phyloP scores from a whole-genome alignment of 2,888 invertebrate species.

The Plemyria rubiginata region DNA sequence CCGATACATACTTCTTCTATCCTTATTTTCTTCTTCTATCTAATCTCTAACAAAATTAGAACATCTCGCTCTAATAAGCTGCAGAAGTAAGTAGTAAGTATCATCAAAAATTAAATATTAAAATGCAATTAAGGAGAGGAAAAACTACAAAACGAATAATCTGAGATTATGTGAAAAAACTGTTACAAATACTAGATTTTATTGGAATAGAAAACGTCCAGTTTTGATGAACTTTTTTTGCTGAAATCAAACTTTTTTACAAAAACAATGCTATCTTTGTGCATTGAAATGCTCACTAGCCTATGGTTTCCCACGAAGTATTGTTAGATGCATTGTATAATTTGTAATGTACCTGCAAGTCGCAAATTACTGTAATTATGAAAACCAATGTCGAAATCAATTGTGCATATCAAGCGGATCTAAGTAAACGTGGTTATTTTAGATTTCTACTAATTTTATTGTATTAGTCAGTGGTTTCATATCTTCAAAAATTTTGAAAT shows the following conservation, averaged over 20 bases:
- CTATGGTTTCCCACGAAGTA: constrained; percentile 16
- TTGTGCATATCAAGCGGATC: constrained; percentile 21
- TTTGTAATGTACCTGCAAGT: constrained; percentile 1
- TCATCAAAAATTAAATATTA: too few relatives aligned
- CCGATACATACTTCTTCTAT: too few relatives aligned
- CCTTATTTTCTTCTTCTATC: too few relatives aligned
- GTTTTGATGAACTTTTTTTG: not conserved
- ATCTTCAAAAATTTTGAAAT: too few relatives aligned
- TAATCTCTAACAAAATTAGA: too few relatives aligned
- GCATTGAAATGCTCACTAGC: not conserved
- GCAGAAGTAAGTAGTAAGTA: too few relatives aligned
- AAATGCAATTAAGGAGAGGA: too few relatives aligned
- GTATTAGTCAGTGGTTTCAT: too few relatives aligned
- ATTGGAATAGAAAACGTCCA: not conserved
- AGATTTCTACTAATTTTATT: constrained; percentile 14
- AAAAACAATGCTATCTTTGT: constrained; percentile 1
- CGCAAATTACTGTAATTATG: constrained; percentile 13
- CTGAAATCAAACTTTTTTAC: not conserved
- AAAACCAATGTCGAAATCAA: constrained; percentile 25
- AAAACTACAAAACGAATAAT: too few relatives aligned
- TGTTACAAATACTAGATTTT: too few relatives aligned
- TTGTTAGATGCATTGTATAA: constrained; percentile 17
- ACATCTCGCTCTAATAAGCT: too few relatives aligned
- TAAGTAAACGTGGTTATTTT: constrained; percentile 8
- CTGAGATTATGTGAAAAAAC: too few relatives aligned